These are phyloP conservation scores for Leontopithecus rosalia DNA, from an alignment of 2,797 vertebrate species.

Conservation along the genomic window DNA sequence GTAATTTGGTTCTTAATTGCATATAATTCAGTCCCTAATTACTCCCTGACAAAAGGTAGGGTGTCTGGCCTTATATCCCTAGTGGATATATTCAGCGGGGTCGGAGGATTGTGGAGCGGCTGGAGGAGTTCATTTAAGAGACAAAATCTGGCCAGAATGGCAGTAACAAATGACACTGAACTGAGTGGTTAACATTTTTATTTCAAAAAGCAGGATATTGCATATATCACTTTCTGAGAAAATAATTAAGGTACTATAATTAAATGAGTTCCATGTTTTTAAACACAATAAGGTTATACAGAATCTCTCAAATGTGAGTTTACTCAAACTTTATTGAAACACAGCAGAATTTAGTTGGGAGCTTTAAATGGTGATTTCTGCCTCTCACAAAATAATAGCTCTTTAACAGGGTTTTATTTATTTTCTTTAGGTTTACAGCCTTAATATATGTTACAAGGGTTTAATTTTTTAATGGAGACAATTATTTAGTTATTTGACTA, in stretches of 20 bases:
- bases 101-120: neutral
- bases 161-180: neutral
- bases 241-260: constrained; percentile 48
- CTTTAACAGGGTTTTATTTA: constrained; percentile 13
- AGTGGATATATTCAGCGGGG: neutral
- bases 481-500: neutral
- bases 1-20: neutral
- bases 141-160: neutral
- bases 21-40: neutral
- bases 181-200: constrained; percentile 63
- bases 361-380: constrained; percentile 10
- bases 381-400: constrained; percentile 55
- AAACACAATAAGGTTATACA: constrained; percentile 49
- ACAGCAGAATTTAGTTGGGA: neutral
- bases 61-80: neutral
- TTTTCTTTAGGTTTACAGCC: constrained; percentile 36
- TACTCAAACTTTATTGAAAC: constrained; percentile 57
- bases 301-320: constrained; percentile 51
- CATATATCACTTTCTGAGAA: constrained; percentile 70
- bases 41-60: neutral
- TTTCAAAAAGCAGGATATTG: constrained; percentile 68
- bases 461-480: constrained; percentile 21
- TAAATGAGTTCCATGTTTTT: constrained; percentile 37
- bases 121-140: neutral
- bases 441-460: constrained; percentile 9